These are phyloP conservation scores for Anoplopoma fimbria DNA, from an alignment of 2,113 vertebrate genomes.

Conservation along the genomic window DNA sequence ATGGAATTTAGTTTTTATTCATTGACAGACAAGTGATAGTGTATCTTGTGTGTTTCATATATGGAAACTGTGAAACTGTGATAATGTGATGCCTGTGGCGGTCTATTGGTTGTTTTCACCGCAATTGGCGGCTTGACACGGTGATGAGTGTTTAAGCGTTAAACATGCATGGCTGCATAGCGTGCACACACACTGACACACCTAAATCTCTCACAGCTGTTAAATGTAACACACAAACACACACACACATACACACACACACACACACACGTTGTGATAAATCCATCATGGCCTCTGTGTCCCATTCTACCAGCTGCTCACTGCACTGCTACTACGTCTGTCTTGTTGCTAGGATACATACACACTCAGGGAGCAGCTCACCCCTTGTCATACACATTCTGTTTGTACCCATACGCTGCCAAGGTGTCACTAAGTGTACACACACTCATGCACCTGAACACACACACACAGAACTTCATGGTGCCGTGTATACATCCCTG, in stretches of 20 bases:
- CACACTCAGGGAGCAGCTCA: conserved; percentile 66
- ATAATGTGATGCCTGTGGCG: conserved; percentile 2
- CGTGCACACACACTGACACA: conserved; percentile 38
- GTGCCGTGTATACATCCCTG: neutral
- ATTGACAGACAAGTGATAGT: neutral
- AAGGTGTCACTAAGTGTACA: conserved; percentile 47
- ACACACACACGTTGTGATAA: conserved; percentile 57
- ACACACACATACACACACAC: conserved; percentile 26
- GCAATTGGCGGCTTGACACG: conserved; percentile 26
- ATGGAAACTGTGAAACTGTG: neutral
- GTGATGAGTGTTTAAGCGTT: conserved; percentile 48
- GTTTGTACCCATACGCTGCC: conserved; percentile 62
- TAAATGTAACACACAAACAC: conserved; percentile 50
- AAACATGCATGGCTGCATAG: conserved; percentile 50
- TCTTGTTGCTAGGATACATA: conserved; percentile 82
- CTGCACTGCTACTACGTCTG: conserved; percentile 64
- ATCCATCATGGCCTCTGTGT: conserved; percentile 74
- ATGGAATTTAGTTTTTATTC: neutral
- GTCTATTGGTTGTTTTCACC: conserved; percentile 39
- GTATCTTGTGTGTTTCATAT: neutral
- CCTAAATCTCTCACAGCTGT: conserved; percentile 65
- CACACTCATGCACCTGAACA: conserved; percentile 13
- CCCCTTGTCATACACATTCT: conserved; percentile 62
- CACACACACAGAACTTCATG: conserved; percentile 25
- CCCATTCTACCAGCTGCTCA: conserved; percentile 78